Base-by-base conservation (phyloP, 2,113 vertebrate species). In the Cariama cristata region DNA sequence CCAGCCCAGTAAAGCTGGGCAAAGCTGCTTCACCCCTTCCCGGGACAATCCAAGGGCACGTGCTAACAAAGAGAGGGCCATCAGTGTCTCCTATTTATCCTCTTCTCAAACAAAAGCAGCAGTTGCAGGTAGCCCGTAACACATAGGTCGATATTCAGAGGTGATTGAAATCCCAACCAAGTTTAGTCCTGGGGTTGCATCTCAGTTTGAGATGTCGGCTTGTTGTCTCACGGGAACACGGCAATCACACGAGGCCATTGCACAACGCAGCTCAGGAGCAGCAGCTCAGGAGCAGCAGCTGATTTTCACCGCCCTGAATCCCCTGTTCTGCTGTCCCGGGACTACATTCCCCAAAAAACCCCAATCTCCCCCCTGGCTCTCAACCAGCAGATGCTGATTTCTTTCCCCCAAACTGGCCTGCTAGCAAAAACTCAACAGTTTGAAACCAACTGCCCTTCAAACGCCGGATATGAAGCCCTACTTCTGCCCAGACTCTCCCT, bases 201-300 rank as follows among this genome's bases (percentile, higher is more conserved):
- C 66, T 40, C 52, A 17, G 10, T 32, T 5, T 22, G 66, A 77
- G 47, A 38, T 38, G 8, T 20, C 2, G 2, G 21, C 38, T 64
- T 58, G 13, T 8, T 2, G 0, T 17, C 49, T 32, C 3, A 0
- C 6, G n/a, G 59, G 59, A 64, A 8, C 21, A 14, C 2, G 6
- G 45, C 55, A 17, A 2, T 33, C 6, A 1, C 62, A 13, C 0
- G 1, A 1, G 14, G 47, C 49, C 26, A 0, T 20, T 38, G 56
- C 59, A 72, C 40, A 16, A 9, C 0, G 4, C 15, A 19, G 40
- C 47, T 71, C 21, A 4, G 32, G 53, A 35, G 16, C 74, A 20
- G 47, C 0, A 8, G 19, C 19, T 71, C 21, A 4, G 32, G 53
- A 35, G 16, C 74, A 20, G 47, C 0, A 8, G 19, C 19, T 71